phyloP scores from a whole-genome alignment of 2,113 vertebrate genomes.

The Gobius niger region DNA sequence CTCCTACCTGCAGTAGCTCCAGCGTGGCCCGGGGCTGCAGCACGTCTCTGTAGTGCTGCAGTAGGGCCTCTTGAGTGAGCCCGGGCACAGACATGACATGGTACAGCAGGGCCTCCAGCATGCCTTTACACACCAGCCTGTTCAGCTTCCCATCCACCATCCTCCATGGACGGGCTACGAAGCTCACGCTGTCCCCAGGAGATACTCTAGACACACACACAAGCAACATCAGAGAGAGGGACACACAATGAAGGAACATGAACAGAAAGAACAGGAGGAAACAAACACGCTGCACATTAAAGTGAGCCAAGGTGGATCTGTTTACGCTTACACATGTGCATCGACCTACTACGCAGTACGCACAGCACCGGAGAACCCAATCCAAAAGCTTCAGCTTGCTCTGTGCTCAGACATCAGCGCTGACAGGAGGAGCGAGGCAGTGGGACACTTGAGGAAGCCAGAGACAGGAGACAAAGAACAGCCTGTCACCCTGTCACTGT shows the following conservation, averaged over 20 bases:
- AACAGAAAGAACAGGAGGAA: no score
- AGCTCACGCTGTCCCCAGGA: conserved; percentile 65
- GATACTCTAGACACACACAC: background rate
- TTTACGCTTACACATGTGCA: no score
- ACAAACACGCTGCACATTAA: no score
- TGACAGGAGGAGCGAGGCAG: no score
- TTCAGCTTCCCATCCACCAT: conserved; percentile 90
- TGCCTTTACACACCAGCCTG: conserved; percentile 88
- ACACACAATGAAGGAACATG: background rate
- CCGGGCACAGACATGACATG: conserved; percentile 90
- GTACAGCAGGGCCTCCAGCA: conserved; percentile 89
- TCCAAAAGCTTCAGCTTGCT: no score
- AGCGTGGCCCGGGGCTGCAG: conserved; percentile 85
- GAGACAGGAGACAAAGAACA: no score
- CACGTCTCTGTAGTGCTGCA: conserved; percentile 84
- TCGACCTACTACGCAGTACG: no score
- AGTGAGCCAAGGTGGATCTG: no score
- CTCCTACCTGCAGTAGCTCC: conserved; percentile 87
- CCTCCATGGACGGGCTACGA: conserved; percentile 91
- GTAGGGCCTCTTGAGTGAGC: conserved; percentile 74
- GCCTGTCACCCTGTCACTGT: no score
- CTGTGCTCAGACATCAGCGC: no score
- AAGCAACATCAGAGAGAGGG: background rate
- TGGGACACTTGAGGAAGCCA: no score
- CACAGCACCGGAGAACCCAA: no score